Base-by-base conservation (phyloP, 2,797 vertebrate species). In the Hozukius guyotensis region DNA sequence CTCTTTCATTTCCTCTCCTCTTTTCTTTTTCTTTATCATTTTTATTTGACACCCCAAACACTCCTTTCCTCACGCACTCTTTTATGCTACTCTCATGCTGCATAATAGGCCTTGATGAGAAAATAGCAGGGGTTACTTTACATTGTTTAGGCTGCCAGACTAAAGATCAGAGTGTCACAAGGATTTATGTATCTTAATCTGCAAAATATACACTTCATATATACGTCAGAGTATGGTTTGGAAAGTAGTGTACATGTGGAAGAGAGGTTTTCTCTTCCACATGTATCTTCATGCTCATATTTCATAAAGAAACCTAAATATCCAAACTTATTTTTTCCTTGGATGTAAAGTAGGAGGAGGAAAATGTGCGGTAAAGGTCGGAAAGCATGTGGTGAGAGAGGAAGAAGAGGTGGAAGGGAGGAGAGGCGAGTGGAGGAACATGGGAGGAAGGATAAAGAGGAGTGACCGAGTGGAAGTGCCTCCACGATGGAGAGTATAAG, bases 1-100 rank as follows among this genome's bases (percentile, higher is more conserved):
- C 75, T 84, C 57, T 90, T 88, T 92, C 86, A 74, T 88, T 90
- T 90, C 89, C 81, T 36, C 60, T 52, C 38, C n/a, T 57, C 24
- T 13, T 72, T 56, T 57, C 7, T 10, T 55, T 77, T 61, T 83
- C 57, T 84, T 68, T 38, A 70, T 85, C 62, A 16, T 86, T 84
- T 82, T 73, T 49, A 78, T 86, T 85, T 66, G 34, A 67, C 66
- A 72, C 24, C 62, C n/a, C 10, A 8, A 60, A 78, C 72, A 31
- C 75, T 80, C 72, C 72, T 75, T 75, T 74, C 83, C 38, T 75
- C 72, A 46, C 38, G 2, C 62, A 64, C 22, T 13, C 85, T 74
- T 87, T 88, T 59, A 63, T 74, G 78, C 25, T 12, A 77, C 75
- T 78, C 60, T 70, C 53, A 8, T 72, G 70, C 66, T 38, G 31